Evolutionary conservation across 2,113 vertebrate genomes (phyloP).

Genomic region (Syngnathoides biaculeatus): DNA sequence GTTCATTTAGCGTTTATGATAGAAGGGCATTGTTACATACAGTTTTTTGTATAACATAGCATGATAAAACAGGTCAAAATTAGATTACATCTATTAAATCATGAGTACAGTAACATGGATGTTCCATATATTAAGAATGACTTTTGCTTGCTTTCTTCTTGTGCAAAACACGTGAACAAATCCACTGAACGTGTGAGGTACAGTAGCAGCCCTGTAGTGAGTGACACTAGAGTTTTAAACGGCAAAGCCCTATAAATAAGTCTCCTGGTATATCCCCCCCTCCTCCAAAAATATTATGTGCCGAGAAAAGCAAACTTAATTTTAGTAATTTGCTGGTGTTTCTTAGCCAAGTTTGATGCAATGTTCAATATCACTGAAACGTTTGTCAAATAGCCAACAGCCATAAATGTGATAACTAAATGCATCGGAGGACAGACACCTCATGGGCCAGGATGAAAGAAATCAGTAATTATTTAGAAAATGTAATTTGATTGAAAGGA

Average conservation of each 20-base stretch:
- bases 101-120: conserved; percentile 45
- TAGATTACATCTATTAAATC: conserved; percentile 62
- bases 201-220: conserved; percentile 52
- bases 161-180: conserved; percentile 70
- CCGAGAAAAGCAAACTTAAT: conserved; percentile 35
- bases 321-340: conserved; percentile 44
- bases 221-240: conserved; percentile 39
- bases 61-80: conserved; percentile 50
- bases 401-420: conserved; percentile 9
- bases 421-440: conserved; percentile 15
- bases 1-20: conserved; percentile 59
- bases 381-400: conserved; percentile 14
- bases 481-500: conserved; percentile 51
- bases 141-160: conserved; percentile 65
- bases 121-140: conserved; percentile 21
- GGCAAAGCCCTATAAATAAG: conserved; percentile 44
- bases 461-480: conserved; percentile 37
- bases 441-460: conserved; percentile 11
- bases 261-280: conserved; percentile 12
- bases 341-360: conserved; percentile 22
- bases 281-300: conserved; percentile 34
- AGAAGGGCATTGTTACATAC: conserved; percentile 47
- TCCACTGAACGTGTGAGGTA: conserved; percentile 65
- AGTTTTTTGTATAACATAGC: conserved; percentile 58
- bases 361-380: conserved; percentile 3